phyloP scores from a whole-genome alignment of 2,797 vertebrate genomes.

The Mus minutoides region DNA sequence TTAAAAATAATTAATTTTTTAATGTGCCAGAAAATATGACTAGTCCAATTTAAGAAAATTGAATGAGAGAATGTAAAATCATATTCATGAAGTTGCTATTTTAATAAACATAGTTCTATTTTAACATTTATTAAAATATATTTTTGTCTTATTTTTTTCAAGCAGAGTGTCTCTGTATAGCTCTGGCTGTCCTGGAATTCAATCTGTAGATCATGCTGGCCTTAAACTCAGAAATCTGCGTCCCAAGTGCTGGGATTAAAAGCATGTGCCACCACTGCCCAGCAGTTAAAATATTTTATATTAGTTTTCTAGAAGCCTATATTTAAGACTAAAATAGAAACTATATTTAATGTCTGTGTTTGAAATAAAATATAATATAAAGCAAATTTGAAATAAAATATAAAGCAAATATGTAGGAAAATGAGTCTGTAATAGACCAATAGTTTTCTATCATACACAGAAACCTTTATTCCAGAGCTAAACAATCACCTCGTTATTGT shows the following conservation, averaged over 20 bases:
- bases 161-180: too few species aligned
- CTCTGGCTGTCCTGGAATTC: too few species aligned
- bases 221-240: too few species aligned
- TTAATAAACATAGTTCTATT: not conserved
- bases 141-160: too few species aligned
- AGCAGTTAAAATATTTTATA: not conserved
- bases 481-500: not conserved
- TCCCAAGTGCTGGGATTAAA: too few species aligned
- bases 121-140: not conserved
- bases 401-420: not conserved
- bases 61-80: not conserved
- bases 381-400: too few species aligned
- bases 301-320: not conserved
- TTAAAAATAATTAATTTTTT: not conserved
- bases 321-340: not conserved
- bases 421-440: not conserved
- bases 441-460: not conserved
- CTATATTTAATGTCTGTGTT: not conserved
- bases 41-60: not conserved
- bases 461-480: not conserved
- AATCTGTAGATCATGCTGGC: too few species aligned
- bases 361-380: not conserved
- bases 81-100: not conserved
- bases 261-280: too few species aligned
- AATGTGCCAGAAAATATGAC: not conserved